phyloP scores from a whole-genome alignment of 2,888 invertebrate species.

The Nemapogon koenigi region DNA sequence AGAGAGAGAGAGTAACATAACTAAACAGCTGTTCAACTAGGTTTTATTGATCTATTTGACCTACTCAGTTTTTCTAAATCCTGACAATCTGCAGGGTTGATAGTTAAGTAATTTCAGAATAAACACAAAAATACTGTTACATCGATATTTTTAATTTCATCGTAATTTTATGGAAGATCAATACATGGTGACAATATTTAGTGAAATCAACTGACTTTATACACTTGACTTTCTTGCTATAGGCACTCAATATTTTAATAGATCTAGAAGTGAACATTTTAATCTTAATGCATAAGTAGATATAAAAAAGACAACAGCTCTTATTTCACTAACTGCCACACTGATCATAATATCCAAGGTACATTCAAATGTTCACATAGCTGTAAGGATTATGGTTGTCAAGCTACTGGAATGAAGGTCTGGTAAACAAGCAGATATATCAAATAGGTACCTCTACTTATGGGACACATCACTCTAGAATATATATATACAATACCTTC shows the following conservation, averaged over 20 bases:
- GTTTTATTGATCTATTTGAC: too few species aligned
- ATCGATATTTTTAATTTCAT: conserved; percentile 65
- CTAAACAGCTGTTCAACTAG: too few species aligned
- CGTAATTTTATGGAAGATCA: conserved; percentile 66
- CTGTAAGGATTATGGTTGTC: conserved; percentile 34
- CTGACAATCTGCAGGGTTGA: too few species aligned
- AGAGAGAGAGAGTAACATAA: too few species aligned
- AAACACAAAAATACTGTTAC: conserved; percentile 55
- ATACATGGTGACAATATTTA: conserved; percentile 64
- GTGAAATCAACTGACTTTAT: conserved; percentile 61
- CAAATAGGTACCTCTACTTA: conserved; percentile 39
- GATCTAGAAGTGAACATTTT: conserved; percentile 62
- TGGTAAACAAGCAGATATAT: conserved; percentile 44
- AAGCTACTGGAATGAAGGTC: conserved; percentile 53
- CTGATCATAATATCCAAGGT: too few species aligned
- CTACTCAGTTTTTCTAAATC: too few species aligned
- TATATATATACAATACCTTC: conserved; percentile 43
- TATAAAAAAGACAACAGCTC: conserved; percentile 48
- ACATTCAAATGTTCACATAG: conserved; percentile 58
- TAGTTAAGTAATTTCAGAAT: too few species aligned
- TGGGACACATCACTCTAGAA: conserved; percentile 47
- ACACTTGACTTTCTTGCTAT: conserved; percentile 62
- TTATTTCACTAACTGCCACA: conserved; percentile 49
- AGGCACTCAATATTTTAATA: conserved; percentile 64
- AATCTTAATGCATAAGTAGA: conserved; percentile 49